Conservation (phyloP, 1,140 invertebrate species). For the Macrobrachium rosenbergii region DNA sequence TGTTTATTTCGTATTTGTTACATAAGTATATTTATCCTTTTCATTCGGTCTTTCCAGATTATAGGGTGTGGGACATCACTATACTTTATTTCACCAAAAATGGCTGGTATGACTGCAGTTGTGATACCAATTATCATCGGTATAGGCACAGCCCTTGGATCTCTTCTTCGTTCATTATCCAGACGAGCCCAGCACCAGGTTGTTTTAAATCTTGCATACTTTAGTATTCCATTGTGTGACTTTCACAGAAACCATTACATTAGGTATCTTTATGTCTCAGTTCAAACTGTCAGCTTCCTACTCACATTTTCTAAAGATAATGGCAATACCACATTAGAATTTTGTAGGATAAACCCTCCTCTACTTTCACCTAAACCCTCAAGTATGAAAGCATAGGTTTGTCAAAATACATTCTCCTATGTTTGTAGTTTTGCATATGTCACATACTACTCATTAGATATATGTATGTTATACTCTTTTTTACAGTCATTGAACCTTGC, state of each 20-base stretch:
- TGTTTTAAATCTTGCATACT: constrained; percentile 32
- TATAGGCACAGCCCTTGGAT: constrained; percentile 82
- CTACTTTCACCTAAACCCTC: no score
- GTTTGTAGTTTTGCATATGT: not conserved
- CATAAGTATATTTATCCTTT: not conserved
- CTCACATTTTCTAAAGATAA: no score
- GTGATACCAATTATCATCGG: constrained; percentile 87
- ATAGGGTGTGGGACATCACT: constrained; percentile 84
- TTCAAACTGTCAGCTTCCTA: no score
- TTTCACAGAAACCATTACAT: not conserved
- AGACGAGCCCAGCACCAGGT: constrained; percentile 84
- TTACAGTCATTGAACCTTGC: not conserved
- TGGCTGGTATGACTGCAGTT: constrained; percentile 82
- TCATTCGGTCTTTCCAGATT: constrained; percentile 72
- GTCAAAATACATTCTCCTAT: not conserved
- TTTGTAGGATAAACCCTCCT: no score
- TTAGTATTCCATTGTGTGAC: constrained; percentile 15
- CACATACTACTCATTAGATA: constrained; percentile 3
- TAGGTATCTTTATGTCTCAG: not conserved
- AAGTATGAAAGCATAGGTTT: not conserved
- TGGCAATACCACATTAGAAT: no score
- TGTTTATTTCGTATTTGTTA: not conserved
- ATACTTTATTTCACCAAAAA: constrained; percentile 87
- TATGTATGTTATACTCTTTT: not conserved
- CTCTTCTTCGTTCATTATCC: constrained; percentile 80